phyloP scores from a whole-genome alignment of 1,140 invertebrate species.

The Drosophila obscura region DNA sequence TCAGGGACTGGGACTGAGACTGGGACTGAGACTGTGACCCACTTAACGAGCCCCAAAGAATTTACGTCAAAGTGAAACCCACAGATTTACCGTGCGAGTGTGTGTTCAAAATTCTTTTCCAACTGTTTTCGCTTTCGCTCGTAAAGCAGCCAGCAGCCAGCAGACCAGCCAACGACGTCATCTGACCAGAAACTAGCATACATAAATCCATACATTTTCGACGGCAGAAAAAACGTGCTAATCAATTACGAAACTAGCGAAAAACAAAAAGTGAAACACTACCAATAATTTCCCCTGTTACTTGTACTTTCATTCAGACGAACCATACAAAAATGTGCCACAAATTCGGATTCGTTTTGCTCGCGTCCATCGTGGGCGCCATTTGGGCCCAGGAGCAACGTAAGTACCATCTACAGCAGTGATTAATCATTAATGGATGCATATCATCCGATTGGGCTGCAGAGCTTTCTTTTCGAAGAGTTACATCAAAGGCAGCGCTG shows the following conservation, averaged over 20 bases:
- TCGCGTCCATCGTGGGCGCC: slow-evolving; percentile 48
- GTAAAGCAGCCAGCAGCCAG: slow-evolving; percentile 12
- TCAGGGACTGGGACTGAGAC: slow-evolving; percentile 26
- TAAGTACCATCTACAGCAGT: slow-evolving; percentile 50
- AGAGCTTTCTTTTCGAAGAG: slow-evolving; percentile 46
- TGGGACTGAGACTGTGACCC: slow-evolving; percentile 61
- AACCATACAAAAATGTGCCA: slow-evolving; percentile 48
- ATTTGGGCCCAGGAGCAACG: slow-evolving; percentile 64
- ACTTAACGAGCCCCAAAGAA: slow-evolving; percentile 57
- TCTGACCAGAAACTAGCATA: slow-evolving; percentile 66
- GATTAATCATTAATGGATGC: slow-evolving; percentile 8
- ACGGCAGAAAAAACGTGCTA: slow-evolving; percentile 56
- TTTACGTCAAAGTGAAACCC: slow-evolving; percentile 59
- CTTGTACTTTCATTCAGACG: slow-evolving; percentile 73
- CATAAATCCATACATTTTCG: slow-evolving; percentile 2
- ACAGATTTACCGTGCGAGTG: slow-evolving; percentile 11
- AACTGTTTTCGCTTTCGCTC: slow-evolving; percentile 67
- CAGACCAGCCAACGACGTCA: slow-evolving; percentile 39
- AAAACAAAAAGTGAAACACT: slow-evolving; percentile 70
- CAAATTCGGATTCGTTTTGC: slow-evolving; percentile 59
- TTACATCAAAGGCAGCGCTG: slow-evolving; percentile 36
- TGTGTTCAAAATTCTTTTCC: slow-evolving; percentile 44
- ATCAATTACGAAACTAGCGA: slow-evolving; percentile 71
- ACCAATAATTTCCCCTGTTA: slow-evolving; percentile 38
- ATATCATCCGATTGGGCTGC: background rate